A percentile compares a stretch with the other conserved stretches of the same genome.
Conservation (phyloP, 1,140 invertebrate genomes). For the Galleria mellonella region DNA sequence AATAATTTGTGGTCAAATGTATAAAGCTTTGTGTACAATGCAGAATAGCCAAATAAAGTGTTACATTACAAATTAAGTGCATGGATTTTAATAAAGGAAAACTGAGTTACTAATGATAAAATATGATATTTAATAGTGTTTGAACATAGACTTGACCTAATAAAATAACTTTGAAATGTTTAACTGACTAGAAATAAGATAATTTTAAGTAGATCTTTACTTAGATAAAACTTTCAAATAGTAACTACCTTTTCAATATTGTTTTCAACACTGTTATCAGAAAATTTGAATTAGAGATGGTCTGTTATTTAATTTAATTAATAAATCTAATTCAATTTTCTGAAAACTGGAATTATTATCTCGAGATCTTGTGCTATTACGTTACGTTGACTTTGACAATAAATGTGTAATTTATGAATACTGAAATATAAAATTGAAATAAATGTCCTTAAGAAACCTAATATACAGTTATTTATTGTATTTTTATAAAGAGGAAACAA, state of each 20-base stretch:
- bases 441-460: conserved; percentile 37
- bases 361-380: conserved; percentile 41
- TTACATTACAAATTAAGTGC: too few relatives aligned
- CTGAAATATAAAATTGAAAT: conserved; percentile 42
- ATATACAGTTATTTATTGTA: conserved; percentile 2
- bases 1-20: too few relatives aligned
- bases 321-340: too few relatives aligned
- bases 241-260: conserved; percentile 15
- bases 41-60: too few relatives aligned
- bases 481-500: conserved; percentile 8
- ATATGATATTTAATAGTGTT: too few relatives aligned
- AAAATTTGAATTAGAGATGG: neutral
- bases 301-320: too few relatives aligned
- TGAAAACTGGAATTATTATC: conserved; percentile 8
- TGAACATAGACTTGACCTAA: too few relatives aligned
- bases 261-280: conserved; percentile 3
- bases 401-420: conserved; percentile 63
- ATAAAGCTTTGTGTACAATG: too few relatives aligned
- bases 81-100: too few relatives aligned
- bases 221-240: conserved; percentile 16
- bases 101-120: too few relatives aligned
- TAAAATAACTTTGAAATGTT: conserved; percentile 13
- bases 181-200: conserved; percentile 21
- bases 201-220: conserved; percentile 5
- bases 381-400: conserved; percentile 71